Conservation (phyloP, 2,113 vertebrate species). For the Cavia aperea region DNA sequence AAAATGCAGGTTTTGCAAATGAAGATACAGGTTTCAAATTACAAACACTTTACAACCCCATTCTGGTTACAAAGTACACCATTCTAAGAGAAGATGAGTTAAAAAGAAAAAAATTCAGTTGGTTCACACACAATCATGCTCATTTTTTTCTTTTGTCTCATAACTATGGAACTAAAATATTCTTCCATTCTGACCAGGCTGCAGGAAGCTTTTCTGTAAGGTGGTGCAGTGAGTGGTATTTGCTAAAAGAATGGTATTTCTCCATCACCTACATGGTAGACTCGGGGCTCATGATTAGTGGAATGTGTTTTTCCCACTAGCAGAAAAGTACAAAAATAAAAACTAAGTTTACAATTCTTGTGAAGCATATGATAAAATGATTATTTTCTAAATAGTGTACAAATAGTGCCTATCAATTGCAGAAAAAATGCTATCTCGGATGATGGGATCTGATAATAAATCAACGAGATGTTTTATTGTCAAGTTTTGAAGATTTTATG, state of each 20-base stretch:
- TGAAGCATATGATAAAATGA: constrained; percentile 42
- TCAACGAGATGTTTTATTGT: constrained; percentile 1
- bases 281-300: not conserved
- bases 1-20: not conserved
- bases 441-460: not conserved
- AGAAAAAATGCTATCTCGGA: not conserved
- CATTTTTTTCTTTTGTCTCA: not conserved
- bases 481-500: not conserved
- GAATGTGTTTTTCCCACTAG: not conserved
- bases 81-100: constrained; percentile 12
- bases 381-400: constrained; percentile 31
- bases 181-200: not conserved
- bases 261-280: not conserved
- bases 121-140: not conserved
- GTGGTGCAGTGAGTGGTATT: not conserved
- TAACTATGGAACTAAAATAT: not conserved
- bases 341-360: not conserved
- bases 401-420: not conserved
- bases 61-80: not conserved
- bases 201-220: not conserved
- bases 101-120: not conserved
- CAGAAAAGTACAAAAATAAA: not conserved
- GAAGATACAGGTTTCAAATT: not conserved
- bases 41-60: not conserved
- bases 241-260: not conserved